Conservation (phyloP, 2,888 invertebrate genomes). For the Malthinus seriepunctatus region DNA sequence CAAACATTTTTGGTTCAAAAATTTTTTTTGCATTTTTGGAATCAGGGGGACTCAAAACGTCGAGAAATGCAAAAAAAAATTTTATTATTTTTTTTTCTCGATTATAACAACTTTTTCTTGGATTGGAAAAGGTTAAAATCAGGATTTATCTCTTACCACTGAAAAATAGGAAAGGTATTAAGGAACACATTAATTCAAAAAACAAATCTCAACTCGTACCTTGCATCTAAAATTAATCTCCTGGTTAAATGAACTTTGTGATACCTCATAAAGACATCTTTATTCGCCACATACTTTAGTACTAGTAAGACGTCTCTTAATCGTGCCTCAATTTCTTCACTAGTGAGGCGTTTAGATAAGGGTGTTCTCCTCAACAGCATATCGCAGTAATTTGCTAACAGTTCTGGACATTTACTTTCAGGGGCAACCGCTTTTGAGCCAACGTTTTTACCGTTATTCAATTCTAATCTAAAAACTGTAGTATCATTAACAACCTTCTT, state of each 20-base stretch:
- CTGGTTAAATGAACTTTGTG: slow-evolving; percentile 98
- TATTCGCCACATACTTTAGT: slow-evolving; percentile 98
- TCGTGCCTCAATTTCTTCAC: slow-evolving; percentile 94
- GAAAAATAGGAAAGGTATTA: not conserved
- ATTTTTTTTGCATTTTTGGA: too few relatives aligned
- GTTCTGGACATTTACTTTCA: slow-evolving; percentile 98
- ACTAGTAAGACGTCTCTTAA: slow-evolving; percentile 93
- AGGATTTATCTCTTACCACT: too few relatives aligned
- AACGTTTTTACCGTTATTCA: slow-evolving; percentile 64
- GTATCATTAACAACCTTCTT: slow-evolving; percentile 98
- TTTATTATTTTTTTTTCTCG: too few relatives aligned
- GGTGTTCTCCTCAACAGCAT: slow-evolving; percentile 96
- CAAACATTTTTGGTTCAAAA: too few relatives aligned
- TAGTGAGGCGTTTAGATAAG: slow-evolving; percentile 92
- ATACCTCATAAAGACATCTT: slow-evolving; percentile 99
- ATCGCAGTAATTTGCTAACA: slow-evolving; percentile 99
- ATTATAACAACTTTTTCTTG: too few relatives aligned
- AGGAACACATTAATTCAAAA: not conserved
- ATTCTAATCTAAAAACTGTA: slow-evolving; percentile 77
- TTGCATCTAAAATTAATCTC: slow-evolving; percentile 91
- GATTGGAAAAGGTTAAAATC: too few relatives aligned
- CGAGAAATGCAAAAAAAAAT: too few relatives aligned
- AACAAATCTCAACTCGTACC: slow-evolving; percentile 36
- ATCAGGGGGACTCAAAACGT: too few relatives aligned
- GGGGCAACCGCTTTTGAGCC: slow-evolving; percentile 75